Base-by-base conservation (phyloP, 2,888 invertebrate genomes). In the Ophioninae sp. region DNA sequence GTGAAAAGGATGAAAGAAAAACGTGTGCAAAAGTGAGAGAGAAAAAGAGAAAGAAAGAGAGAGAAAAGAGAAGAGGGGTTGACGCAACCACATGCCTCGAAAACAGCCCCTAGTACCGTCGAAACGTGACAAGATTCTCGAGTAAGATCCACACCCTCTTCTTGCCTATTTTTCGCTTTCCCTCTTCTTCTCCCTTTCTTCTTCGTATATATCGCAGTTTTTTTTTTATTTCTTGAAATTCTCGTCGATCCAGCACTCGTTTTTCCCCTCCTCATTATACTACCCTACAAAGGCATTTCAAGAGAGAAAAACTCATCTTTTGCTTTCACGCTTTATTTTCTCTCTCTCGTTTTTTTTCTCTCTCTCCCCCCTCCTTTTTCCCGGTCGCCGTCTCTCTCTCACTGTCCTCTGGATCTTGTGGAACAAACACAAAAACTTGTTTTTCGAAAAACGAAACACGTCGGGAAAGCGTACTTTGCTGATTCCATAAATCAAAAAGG, bases 41-140 rank as follows among this genome's bases (percentile, higher is more conserved):
- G 13, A 59, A 20, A n/a, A 72, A 64, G 65, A 67, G 85, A 78
- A 80, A 74, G 86, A 85, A 81, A 85, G 86, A 85, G 69, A 69
- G 61, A 65, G 84, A 73, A 82, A 67, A 84, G 82, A 84, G 85
- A 81, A 81, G 73, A 74, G 58, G 59, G 22, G 37, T 59, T 61
- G 58, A 37, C 7, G 65, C 88, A 89, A 90, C 90, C 91, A 90
- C 91, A 91, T 90, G 91, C 90, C 87, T 51, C 61, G 87, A 87
- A 88, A 90, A 88, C 89, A 88, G 22, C 87, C 88, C 88, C 86
- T 84, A 84, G 87, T 85, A 86, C 86, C 88, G 88, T 86, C 84
- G 87, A 87, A 88, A 90, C 90, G 90, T 90, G 89, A 90, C 88
- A 88, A 85, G 90, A 91, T 89, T 91, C 81, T 86, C 86, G 79